Base-by-base conservation (phyloP, 2,797 vertebrate species). In the Chaetodon trifasciatus region DNA sequence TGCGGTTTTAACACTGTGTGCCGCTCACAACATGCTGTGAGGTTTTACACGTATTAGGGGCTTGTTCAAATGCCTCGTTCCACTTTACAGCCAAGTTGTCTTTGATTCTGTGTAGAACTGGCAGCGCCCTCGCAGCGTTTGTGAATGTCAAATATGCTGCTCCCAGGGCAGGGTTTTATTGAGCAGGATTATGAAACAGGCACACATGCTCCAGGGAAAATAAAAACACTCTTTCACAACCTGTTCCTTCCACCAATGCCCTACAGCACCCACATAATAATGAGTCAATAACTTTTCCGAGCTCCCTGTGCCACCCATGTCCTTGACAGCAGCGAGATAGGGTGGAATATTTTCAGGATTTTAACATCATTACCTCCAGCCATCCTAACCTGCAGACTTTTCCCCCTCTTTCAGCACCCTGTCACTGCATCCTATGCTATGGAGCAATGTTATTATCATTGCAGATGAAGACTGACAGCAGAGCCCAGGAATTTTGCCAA, bases 141-240 rank as follows among this genome's bases (percentile, higher is more conserved):
- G 47, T 71, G 75, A 86, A 89, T 85, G 84, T 91, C 74, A 87
- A 86, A 92, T 81, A 88, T 84, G 88, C 86, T 82, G 82, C 81
- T 88, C 70, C 57, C 60, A n/a, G 74, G 88, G 92, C 85, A 74
- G 72, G 77, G 73, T 78, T 77, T 64, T 37, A 56, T 64, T 56
- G 65, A 83, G 76, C 28, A 61, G 46, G 78, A 78, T 90, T 88
- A 90, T 79, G 49, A 89, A 90, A 88, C 85, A 79, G 71, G 61
- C 78, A 42, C 69, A 65, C 58, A 69, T 50, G 84, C 80, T 80
- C 56, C 66, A 71, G 50, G 86, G 77, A 67, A 52, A 66, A 78
- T 19, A 78, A 89, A 92, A 89, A 83, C 47, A 81, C 71, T 80
- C 58, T 89, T 92, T 89, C 83, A 88, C 86, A 94, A 90, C 67